These are phyloP conservation scores for Eriosoma lanigerum DNA, from an alignment of 1,140 invertebrate genomes.

Conservation along the genomic window DNA sequence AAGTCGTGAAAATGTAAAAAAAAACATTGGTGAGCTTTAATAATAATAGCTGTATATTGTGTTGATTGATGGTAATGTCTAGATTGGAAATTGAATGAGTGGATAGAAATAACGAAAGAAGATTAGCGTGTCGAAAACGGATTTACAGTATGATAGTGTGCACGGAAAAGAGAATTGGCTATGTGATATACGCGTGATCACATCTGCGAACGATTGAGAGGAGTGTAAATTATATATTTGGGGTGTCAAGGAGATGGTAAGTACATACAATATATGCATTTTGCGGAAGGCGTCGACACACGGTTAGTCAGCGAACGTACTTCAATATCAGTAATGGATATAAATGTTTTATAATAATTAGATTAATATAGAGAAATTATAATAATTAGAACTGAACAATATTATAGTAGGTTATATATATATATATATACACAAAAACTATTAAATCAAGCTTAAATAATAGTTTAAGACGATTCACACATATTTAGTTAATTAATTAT, in stretches of 20 bases:
- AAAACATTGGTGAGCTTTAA: too few species aligned
- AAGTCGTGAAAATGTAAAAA: too few species aligned
- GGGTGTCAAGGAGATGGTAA: conserved; percentile 12
- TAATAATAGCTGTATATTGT: not conserved
- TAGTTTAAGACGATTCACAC: too few species aligned
- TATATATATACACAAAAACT: too few species aligned
- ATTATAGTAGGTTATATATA: too few species aligned
- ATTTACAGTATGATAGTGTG: not conserved
- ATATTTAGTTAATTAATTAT: too few species aligned
- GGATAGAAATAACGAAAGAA: conserved; percentile 5
- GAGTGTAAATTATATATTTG: conserved; percentile 11
- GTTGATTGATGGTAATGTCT: conserved; percentile 7
- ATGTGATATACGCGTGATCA: not conserved
- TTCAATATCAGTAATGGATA: not conserved
- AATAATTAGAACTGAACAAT: too few species aligned
- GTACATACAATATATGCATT: not conserved
- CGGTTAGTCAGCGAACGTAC: not conserved
- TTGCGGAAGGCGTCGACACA: not conserved
- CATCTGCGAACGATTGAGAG: conserved; percentile 13
- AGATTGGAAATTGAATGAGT: conserved; percentile 15
- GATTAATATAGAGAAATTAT: too few species aligned
- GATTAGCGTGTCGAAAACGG: conserved; percentile 28
- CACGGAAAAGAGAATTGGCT: conserved; percentile 3
- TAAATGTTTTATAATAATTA: too few species aligned
- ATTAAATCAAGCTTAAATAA: too few species aligned